A percentile compares a stretch with the other conserved stretches of the same genome.
Conservation (phyloP, 1,140 invertebrate genomes). For the Luehdorfia chinensis region DNA sequence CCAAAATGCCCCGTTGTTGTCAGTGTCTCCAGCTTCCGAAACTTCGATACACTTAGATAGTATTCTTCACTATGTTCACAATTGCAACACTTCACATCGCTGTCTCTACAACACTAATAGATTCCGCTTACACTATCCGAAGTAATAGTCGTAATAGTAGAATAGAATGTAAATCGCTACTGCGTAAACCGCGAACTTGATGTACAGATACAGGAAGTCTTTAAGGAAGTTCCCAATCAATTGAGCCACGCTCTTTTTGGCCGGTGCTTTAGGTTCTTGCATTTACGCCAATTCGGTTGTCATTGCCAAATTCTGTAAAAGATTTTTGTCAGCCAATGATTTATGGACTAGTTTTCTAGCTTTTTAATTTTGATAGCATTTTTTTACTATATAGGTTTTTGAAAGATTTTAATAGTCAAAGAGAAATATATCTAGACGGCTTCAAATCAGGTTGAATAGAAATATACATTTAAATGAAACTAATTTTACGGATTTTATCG, state of each 20-base stretch:
- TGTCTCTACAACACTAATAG: slow-evolving; percentile 26
- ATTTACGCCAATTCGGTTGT: neutral
- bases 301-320: slow-evolving; percentile 1
- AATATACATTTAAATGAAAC: too few relatives aligned
- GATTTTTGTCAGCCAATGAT: neutral
- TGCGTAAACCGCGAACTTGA: slow-evolving; percentile 60
- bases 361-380: too few relatives aligned
- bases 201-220: slow-evolving; percentile 57
- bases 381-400: too few relatives aligned
- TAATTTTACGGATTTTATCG: too few relatives aligned
- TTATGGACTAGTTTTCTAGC: too few relatives aligned
- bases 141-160: slow-evolving; percentile 62
- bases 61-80: slow-evolving; percentile 26
- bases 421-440: too few relatives aligned
- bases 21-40: slow-evolving; percentile 6
- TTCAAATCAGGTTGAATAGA: too few relatives aligned
- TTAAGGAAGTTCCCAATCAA: slow-evolving; percentile 36
- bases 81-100: slow-evolving; percentile 42
- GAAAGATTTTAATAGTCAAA: too few relatives aligned
- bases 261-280: neutral
- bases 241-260: slow-evolving; percentile 26
- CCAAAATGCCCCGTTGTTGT: slow-evolving; percentile 19
- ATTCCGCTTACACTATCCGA: slow-evolving; percentile 34
- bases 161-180: slow-evolving; percentile 59
- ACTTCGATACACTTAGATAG: slow-evolving; percentile 15